Conservation (phyloP, 2,113 vertebrate genomes). For the Ictalurus furcatus region DNA sequence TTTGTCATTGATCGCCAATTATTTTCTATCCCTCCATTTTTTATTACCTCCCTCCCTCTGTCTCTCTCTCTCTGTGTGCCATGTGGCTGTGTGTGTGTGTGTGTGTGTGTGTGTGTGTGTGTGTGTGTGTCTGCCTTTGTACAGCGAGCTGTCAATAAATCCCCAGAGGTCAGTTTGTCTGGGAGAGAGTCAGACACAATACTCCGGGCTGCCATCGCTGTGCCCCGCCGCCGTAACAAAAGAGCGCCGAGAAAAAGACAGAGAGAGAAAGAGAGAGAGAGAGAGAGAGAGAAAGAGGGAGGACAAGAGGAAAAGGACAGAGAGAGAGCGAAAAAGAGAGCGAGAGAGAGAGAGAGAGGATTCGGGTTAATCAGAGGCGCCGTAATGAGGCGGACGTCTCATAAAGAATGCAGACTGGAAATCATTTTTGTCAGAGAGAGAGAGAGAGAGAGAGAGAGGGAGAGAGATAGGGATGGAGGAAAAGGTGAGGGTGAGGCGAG, state of each 20-base stretch:
- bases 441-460: conserved; percentile 45
- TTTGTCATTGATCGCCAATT: conserved; percentile 79
- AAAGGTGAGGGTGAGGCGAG: too few relatives aligned
- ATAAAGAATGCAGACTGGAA: conserved; percentile 72
- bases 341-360: conserved; percentile 35
- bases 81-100: conserved; percentile 60
- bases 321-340: not conserved
- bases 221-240: conserved; percentile 82
- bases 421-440: conserved; percentile 70
- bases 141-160: conserved; percentile 98
- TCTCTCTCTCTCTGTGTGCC: conserved; percentile 18
- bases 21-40: conserved; percentile 58
- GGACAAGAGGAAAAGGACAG: conserved; percentile 8
- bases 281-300: not conserved
- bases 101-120: conserved; percentile 63
- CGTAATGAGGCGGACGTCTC: conserved; percentile 89
- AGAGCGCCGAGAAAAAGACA: conserved; percentile 56
- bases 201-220: conserved; percentile 91
- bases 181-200: conserved; percentile 98
- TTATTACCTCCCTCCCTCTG: conserved; percentile 7
- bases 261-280: conserved; percentile 43
- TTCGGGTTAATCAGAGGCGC: conserved; percentile 91
- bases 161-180: conserved; percentile 98
- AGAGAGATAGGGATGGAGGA: conserved; percentile 13
- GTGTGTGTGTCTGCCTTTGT: conserved; percentile 79